Percentiles rank a stretch among this genome's conserved stretches.
phyloP scores from a whole-genome alignment of 2,797 vertebrate species.

The Malacoraja senta region DNA sequence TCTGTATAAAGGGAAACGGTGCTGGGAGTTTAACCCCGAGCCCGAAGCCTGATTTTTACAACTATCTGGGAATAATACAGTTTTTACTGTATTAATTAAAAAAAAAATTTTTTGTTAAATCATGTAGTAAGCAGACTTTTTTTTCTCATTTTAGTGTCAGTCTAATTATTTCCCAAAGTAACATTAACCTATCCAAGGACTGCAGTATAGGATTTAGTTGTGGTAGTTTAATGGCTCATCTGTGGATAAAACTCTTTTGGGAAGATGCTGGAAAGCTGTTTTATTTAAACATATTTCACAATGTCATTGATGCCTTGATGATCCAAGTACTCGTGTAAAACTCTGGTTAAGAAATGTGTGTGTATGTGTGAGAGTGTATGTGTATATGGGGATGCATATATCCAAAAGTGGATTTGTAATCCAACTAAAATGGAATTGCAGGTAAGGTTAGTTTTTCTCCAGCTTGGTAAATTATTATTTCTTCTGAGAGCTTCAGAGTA shows the following conservation, averaged over 20 bases:
- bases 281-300: not conserved
- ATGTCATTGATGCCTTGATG: not conserved
- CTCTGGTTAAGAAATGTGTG: not conserved
- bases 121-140: not conserved
- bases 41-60: not conserved
- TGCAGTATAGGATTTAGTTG: too few relatives aligned
- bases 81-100: not conserved
- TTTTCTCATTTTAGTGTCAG: not conserved
- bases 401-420: not conserved
- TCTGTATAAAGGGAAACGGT: conserved; percentile 55
- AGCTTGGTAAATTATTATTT: not conserved
- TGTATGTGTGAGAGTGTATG: not conserved
- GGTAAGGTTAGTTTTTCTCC: not conserved
- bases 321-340: not conserved
- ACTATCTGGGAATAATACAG: not conserved
- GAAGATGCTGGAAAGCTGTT: not conserved
- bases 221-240: not conserved
- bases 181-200: not conserved
- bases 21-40: not conserved
- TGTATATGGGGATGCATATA: not conserved
- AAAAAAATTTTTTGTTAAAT: not conserved
- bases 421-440: not conserved
- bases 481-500: not conserved
- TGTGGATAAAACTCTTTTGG: not conserved
- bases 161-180: not conserved